These are phyloP conservation scores for Trichogramma dendrolimi DNA, from an alignment of 2,888 invertebrate species.

Conservation along the genomic window DNA sequence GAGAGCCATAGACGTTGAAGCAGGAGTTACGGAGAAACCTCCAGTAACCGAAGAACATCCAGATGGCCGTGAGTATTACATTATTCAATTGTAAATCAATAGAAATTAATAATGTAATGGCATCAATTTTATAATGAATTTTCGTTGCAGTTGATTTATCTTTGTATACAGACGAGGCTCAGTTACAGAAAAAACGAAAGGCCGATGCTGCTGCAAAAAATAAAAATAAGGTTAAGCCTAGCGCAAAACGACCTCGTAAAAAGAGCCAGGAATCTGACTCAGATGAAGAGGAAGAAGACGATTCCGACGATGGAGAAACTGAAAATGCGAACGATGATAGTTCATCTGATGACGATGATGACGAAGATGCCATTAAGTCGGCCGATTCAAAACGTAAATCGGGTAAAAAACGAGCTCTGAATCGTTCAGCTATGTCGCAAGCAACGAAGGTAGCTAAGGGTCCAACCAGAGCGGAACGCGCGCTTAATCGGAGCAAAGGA, in stretches of 20 bases:
- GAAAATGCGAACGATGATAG: constrained; percentile 25
- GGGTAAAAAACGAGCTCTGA: constrained; percentile 33
- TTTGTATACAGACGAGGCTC: constrained; percentile 77
- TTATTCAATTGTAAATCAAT: constrained; percentile 5
- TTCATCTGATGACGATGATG: constrained; percentile 21
- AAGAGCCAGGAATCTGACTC: constrained; percentile 37
- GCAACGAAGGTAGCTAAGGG: constrained; percentile 46
- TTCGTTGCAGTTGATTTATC: constrained; percentile 71
- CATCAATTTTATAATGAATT: constrained; percentile 8
- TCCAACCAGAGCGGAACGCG: constrained; percentile 47
- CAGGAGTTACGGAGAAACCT: constrained; percentile 63
- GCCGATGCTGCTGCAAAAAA: constrained; percentile 43
- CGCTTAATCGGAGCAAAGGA: constrained; percentile 43
- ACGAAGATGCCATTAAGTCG: constrained; percentile 32
- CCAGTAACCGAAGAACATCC: constrained; percentile 77
- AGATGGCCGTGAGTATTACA: constrained; percentile 69
- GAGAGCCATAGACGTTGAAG: constrained; percentile 77
- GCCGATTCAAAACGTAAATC: constrained; percentile 38
- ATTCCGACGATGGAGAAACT: constrained; percentile 10
- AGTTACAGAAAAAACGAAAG: constrained; percentile 66
- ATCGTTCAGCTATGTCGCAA: constrained; percentile 42
- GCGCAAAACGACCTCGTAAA: constrained; percentile 48
- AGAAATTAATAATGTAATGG: constrained; percentile 3
- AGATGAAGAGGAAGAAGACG: constrained; percentile 37
- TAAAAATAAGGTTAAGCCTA: constrained; percentile 67